Conservation (phyloP, 2,888 invertebrate genomes). For the Resseliella maxima region DNA sequence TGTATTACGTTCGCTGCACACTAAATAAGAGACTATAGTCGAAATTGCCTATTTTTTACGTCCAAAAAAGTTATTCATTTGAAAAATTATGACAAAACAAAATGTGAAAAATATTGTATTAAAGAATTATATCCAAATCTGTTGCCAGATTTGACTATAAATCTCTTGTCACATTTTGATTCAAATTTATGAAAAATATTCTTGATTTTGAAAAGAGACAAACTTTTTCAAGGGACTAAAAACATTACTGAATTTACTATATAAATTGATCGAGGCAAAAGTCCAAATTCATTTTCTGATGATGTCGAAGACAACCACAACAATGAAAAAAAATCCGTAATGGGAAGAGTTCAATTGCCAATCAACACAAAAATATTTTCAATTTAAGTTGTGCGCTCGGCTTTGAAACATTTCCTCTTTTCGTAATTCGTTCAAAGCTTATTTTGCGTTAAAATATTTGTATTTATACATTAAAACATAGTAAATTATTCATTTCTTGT, state of each 20-base stretch:
- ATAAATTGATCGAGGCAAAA: too few species aligned
- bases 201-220: too few species aligned
- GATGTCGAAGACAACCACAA: too few species aligned
- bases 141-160: too few species aligned
- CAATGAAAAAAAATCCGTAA: too few species aligned
- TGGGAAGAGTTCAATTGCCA: too few species aligned
- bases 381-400: neutral
- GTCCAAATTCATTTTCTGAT: too few species aligned
- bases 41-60: conserved; percentile 10
- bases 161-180: too few species aligned
- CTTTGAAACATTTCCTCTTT: neutral
- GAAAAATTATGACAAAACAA: neutral
- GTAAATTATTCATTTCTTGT: neutral
- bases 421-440: neutral
- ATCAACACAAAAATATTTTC: too few species aligned
- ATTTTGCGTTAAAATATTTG: neutral
- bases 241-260: too few species aligned
- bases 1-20: conserved; percentile 29
- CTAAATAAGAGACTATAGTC: neutral
- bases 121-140: neutral
- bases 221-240: too few species aligned
- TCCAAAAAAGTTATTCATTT: neutral
- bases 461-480: neutral
- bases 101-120: neutral
- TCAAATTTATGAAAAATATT: too few species aligned